Percentiles rank a stretch among this genome's conserved stretches.
phyloP scores from a whole-genome alignment of 2,888 invertebrate genomes.

The Ganaspis brasiliensis region DNA sequence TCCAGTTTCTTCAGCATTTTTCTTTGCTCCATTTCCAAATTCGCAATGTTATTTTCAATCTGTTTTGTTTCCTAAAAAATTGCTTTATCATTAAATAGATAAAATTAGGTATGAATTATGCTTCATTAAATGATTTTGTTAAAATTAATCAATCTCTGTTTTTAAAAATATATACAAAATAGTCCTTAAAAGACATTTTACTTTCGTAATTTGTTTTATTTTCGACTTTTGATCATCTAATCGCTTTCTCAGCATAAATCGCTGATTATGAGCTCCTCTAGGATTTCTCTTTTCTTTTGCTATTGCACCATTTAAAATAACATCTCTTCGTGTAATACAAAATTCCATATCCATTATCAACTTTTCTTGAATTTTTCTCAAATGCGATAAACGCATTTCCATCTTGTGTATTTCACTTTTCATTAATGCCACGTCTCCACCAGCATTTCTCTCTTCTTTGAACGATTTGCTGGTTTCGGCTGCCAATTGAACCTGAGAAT shows the following conservation, averaged over 20 bases:
- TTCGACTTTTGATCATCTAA: slow-evolving; percentile 83
- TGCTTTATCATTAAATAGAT: background rate
- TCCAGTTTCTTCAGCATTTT: slow-evolving; percentile 70
- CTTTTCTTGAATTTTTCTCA: slow-evolving; percentile 83
- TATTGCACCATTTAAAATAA: slow-evolving; percentile 84
- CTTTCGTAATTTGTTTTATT: slow-evolving; percentile 82
- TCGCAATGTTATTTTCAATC: slow-evolving; percentile 72
- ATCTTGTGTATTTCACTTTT: slow-evolving; percentile 91
- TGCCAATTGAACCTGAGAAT: slow-evolving; percentile 82
- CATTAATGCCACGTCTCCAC: slow-evolving; percentile 89
- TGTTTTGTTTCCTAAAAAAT: slow-evolving; percentile 73
- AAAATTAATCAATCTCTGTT: too few relatives aligned
- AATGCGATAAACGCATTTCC: slow-evolving; percentile 84
- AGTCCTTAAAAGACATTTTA: slow-evolving; percentile 67
- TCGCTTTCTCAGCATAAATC: slow-evolving; percentile 82
- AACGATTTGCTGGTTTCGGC: slow-evolving; percentile 87
- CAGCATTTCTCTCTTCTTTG: slow-evolving; percentile 84
- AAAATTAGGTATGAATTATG: background rate
- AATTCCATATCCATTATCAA: slow-evolving; percentile 85
- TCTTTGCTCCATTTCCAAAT: slow-evolving; percentile 68
- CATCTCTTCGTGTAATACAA: slow-evolving; percentile 85
- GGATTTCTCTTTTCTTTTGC: slow-evolving; percentile 82
- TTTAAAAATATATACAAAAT: too few relatives aligned
- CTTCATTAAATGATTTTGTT: too few relatives aligned
- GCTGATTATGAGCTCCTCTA: slow-evolving; percentile 80